phyloP scores from a whole-genome alignment of 2,797 vertebrate species.

The Pipistrellus kuhlii region DNA sequence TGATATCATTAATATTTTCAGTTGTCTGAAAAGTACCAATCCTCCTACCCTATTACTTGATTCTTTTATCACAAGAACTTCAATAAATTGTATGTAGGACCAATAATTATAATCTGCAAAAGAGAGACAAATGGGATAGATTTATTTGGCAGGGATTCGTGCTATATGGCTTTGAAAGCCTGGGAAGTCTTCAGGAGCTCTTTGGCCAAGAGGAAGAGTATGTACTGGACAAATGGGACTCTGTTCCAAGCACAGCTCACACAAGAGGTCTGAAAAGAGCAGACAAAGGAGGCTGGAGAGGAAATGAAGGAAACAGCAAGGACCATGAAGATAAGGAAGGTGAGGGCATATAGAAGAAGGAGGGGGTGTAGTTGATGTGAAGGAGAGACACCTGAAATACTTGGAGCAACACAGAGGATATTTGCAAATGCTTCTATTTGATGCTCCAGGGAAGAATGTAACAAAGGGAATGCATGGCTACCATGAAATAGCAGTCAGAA shows the following conservation, averaged over 20 bases:
- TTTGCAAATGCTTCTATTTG: neutral
- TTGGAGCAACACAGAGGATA: neutral
- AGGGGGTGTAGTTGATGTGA: neutral
- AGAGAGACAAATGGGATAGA: slow-evolving; percentile 21
- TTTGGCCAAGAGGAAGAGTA: slow-evolving; percentile 48
- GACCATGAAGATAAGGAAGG: neutral
- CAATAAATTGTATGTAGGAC: neutral
- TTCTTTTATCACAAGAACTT: slow-evolving; percentile 24
- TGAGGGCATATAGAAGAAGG: neutral
- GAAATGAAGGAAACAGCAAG: neutral
- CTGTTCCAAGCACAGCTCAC: slow-evolving; percentile 25
- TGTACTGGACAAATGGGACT: slow-evolving; percentile 6
- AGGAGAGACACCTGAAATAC: neutral
- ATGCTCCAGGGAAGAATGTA: neutral
- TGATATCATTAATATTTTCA: slow-evolving; percentile 25
- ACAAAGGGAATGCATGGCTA: neutral
- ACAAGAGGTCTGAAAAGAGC: slow-evolving; percentile 17
- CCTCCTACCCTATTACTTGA: neutral
- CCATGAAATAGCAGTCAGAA: neutral
- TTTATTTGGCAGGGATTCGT: slow-evolving; percentile 25
- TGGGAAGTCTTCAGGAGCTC: neutral
- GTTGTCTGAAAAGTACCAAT: neutral
- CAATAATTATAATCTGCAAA: slow-evolving; percentile 31
- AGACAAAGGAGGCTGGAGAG: slow-evolving; percentile 8
- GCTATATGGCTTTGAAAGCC: slow-evolving; percentile 54